These are phyloP conservation scores for Chaitophorus viminalis DNA, from an alignment of 2,888 invertebrate genomes.

Conservation along the genomic window DNA sequence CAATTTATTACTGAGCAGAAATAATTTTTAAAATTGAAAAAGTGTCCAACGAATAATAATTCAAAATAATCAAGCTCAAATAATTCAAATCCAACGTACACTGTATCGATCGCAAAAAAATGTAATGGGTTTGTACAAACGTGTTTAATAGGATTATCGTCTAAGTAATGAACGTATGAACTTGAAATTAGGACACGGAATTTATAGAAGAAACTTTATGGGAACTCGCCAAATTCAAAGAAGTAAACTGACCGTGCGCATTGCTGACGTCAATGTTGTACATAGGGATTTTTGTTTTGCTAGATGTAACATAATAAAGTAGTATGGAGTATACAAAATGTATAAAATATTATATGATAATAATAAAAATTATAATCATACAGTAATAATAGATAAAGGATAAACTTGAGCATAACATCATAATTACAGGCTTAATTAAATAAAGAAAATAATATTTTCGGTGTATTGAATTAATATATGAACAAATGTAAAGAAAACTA, in stretches of 20 bases:
- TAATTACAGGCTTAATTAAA: too few relatives aligned
- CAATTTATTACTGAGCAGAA: too few relatives aligned
- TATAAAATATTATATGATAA: too few relatives aligned
- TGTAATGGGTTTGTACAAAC: not conserved
- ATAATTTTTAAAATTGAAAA: not conserved
- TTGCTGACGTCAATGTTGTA: not conserved
- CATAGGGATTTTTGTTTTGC: not conserved
- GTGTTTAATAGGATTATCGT: not conserved
- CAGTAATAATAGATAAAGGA: too few relatives aligned
- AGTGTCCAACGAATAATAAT: not conserved
- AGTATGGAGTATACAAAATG: not conserved
- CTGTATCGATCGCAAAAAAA: not conserved
- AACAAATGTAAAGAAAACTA: too few relatives aligned
- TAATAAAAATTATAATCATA: too few relatives aligned
- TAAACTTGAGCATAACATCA: too few relatives aligned
- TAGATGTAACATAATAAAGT: not conserved
- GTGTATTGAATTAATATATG: too few relatives aligned
- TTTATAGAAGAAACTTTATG: slow-evolving; percentile 1
- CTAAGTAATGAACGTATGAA: slow-evolving; percentile 5
- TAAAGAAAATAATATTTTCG: too few relatives aligned
- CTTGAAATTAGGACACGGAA: slow-evolving; percentile 25
- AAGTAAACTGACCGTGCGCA: not conserved
- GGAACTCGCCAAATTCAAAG: slow-evolving; percentile 16
- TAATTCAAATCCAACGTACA: not conserved
- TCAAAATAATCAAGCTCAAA: not conserved